These are phyloP conservation scores for Ramphastos sulfuratus DNA, from an alignment of 2,113 vertebrate species.

Conservation along the genomic window DNA sequence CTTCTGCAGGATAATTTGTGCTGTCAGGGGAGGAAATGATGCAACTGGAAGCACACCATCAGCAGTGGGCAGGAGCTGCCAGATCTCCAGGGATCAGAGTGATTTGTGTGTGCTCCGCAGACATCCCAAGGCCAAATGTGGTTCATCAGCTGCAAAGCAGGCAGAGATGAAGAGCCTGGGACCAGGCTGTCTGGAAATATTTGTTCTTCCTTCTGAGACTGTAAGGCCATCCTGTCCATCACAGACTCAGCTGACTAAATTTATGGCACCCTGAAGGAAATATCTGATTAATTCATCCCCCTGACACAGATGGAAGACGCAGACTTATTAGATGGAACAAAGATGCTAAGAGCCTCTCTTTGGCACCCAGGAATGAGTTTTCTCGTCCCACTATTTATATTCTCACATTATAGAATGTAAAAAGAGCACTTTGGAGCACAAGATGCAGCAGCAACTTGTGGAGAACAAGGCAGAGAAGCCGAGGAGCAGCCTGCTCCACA, in stretches of 20 bases:
- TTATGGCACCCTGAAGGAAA: not conserved
- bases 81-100: slow-evolving; percentile 30
- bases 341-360: not conserved
- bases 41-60: slow-evolving; percentile 9
- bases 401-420: not conserved
- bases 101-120: not conserved
- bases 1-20: slow-evolving; percentile 30
- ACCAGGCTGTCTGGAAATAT: not conserved
- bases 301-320: not conserved
- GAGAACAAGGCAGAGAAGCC: not conserved
- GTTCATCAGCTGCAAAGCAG: slow-evolving; percentile 7
- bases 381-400: not conserved
- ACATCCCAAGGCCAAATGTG: not conserved
- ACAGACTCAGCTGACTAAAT: not conserved
- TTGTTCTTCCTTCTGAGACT: not conserved
- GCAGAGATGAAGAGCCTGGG: not conserved
- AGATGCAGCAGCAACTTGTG: not conserved
- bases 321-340: not conserved
- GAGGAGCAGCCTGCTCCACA: not conserved
- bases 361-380: not conserved
- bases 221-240: not conserved
- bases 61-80: slow-evolving; percentile 22
- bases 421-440: not conserved
- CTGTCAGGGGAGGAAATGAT: slow-evolving; percentile 5
- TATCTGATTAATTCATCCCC: not conserved